phyloP scores from a whole-genome alignment of 2,113 vertebrate genomes.

The Silurus asotus region DNA sequence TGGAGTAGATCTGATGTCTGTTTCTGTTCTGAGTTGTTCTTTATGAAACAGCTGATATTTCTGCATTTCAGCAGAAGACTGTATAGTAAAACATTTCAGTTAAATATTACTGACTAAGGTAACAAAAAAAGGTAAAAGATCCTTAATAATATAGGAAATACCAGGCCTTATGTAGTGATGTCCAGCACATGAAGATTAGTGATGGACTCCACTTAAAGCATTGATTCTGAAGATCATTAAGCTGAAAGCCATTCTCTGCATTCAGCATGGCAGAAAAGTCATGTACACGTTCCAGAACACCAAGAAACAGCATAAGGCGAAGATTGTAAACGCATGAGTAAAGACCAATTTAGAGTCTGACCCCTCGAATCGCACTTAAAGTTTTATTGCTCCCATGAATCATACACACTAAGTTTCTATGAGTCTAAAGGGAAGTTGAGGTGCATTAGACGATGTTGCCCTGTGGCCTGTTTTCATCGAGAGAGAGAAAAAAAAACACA shows the following conservation, averaged over 20 bases:
- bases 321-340: neutral
- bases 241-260: neutral
- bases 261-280: neutral
- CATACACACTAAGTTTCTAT: neutral
- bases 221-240: neutral
- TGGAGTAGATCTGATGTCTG: neutral
- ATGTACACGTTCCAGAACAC: neutral
- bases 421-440: constrained; percentile 5
- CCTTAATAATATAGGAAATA: neutral
- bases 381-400: constrained; percentile 23
- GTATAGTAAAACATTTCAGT: neutral
- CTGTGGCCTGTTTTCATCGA: neutral
- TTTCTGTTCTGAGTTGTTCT: neutral
- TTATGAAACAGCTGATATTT: neutral
- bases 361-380: constrained; percentile 13
- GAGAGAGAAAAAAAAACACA: neutral
- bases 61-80: neutral
- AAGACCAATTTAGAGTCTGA: neutral
- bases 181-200: neutral
- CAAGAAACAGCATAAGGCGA: constrained; percentile 15
- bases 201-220: neutral
- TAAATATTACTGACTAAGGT: neutral
- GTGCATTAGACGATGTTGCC: neutral
- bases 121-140: neutral
- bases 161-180: neutral